Percentiles rank a stretch among this genome's conserved stretches.
phyloP scores from a whole-genome alignment of 2,113 vertebrate genomes.

The Heliornis fulica region DNA sequence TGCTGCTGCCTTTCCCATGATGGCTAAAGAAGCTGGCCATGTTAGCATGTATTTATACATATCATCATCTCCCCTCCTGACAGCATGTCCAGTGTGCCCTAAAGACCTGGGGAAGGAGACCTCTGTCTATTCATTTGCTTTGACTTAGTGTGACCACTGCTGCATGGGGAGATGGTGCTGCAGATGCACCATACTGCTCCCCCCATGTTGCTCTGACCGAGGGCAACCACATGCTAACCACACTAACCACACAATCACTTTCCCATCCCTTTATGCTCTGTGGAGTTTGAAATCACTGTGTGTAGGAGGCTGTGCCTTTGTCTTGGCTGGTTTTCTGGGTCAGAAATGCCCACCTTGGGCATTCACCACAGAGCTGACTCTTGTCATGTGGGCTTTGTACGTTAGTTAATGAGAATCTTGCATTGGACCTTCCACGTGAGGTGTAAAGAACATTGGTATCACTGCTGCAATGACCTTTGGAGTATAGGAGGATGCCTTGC shows the following conservation, averaged over 20 bases:
- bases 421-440: not conserved
- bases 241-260: not conserved
- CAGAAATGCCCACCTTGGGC: not conserved
- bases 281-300: not conserved
- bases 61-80: not conserved
- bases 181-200: not conserved
- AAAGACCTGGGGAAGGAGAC: not conserved
- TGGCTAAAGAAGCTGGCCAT: not conserved
- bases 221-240: not conserved
- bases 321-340: not conserved
- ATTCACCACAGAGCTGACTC: not conserved
- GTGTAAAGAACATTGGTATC: not conserved
- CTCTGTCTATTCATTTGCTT: not conserved
- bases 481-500: not conserved
- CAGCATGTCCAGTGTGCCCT: accelerated
- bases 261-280: not conserved
- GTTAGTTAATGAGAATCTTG: not conserved
- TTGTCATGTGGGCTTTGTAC: not conserved
- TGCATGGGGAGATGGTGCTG: not conserved
- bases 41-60: accelerated
- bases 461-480: not conserved
- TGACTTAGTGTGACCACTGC: accelerated
- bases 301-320: not conserved
- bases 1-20: not conserved
- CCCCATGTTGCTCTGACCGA: not conserved